A percentile compares a stretch with the other conserved stretches of the same genome.
phyloP scores from a whole-genome alignment of 2,113 vertebrate genomes.

The Bubo blakistoni region DNA sequence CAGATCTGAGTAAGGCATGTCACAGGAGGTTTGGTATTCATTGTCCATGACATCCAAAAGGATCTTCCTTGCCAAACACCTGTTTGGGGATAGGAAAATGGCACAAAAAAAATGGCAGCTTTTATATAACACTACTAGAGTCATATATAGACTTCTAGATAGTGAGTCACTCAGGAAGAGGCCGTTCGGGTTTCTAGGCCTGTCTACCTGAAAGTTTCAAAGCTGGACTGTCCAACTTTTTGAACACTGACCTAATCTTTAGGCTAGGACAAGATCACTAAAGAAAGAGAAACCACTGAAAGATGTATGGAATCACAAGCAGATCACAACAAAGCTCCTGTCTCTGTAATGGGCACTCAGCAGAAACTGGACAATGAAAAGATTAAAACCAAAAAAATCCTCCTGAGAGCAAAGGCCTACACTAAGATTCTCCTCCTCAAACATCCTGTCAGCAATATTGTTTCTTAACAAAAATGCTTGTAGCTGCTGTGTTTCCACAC shows the following conservation, averaged over 20 bases:
- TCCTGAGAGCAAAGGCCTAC: background rate
- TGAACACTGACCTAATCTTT: background rate
- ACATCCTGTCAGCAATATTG: background rate
- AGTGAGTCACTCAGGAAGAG: background rate
- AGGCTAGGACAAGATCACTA: background rate
- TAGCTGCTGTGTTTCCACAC: background rate
- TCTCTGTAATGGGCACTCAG: background rate
- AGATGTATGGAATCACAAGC: background rate
- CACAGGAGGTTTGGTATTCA: background rate
- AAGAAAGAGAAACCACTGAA: background rate
- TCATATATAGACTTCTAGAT: background rate
- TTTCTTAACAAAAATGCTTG: background rate
- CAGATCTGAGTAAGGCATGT: background rate
- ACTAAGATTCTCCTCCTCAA: background rate
- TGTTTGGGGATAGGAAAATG: background rate
- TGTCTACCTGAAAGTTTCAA: background rate
- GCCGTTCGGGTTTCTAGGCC: background rate
- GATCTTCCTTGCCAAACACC: background rate
- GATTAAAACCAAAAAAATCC: background rate
- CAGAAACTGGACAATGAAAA: background rate
- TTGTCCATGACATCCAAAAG: background rate
- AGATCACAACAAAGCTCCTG: background rate
- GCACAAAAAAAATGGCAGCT: background rate
- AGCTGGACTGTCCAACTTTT: background rate
- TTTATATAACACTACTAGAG: background rate